phyloP scores from a whole-genome alignment of 2,113 vertebrate genomes.

The Silurus glanis region DNA sequence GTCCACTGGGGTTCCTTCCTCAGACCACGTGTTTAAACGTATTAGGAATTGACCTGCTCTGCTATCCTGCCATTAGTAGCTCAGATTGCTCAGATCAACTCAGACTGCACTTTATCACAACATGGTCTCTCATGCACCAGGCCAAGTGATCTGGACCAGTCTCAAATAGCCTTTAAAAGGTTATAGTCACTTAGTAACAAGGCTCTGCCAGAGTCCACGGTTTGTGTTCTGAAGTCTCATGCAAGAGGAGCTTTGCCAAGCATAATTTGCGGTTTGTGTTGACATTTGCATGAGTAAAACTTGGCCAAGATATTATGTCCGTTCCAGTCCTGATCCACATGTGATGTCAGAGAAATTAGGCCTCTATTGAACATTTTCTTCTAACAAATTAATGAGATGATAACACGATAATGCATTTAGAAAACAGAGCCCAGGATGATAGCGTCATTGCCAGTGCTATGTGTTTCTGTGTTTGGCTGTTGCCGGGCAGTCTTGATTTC shows the following conservation, averaged over 20 bases:
- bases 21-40: conserved; percentile 8
- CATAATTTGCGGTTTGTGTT: conserved; percentile 7
- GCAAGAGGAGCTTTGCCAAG: not conserved
- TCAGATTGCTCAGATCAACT: conserved; percentile 27
- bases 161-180: conserved; percentile 20
- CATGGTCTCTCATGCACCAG: conserved; percentile 20
- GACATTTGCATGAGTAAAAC: not conserved
- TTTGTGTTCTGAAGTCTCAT: not conserved
- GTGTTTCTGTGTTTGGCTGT: conserved; percentile 35
- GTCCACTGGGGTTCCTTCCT: conserved; percentile 1
- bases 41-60: conserved; percentile 26
- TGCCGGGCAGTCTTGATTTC: conserved; percentile 34
- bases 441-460: conserved; percentile 10
- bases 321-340: not conserved
- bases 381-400: conserved; percentile 12
- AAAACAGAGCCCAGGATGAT: conserved; percentile 26
- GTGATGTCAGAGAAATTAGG: not conserved
- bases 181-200: conserved; percentile 31
- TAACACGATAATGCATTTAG: conserved; percentile 27
- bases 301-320: not conserved
- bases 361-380: conserved; percentile 20
- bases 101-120: conserved; percentile 20
- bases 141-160: conserved; percentile 19
- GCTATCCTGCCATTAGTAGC: conserved; percentile 27
- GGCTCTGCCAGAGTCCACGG: not conserved